A percentile compares a stretch with the other conserved stretches of the same genome.
These are phyloP conservation scores for Crotalus tigris DNA, from an alignment of 2,113 vertebrate genomes.

Conservation along the genomic window DNA sequence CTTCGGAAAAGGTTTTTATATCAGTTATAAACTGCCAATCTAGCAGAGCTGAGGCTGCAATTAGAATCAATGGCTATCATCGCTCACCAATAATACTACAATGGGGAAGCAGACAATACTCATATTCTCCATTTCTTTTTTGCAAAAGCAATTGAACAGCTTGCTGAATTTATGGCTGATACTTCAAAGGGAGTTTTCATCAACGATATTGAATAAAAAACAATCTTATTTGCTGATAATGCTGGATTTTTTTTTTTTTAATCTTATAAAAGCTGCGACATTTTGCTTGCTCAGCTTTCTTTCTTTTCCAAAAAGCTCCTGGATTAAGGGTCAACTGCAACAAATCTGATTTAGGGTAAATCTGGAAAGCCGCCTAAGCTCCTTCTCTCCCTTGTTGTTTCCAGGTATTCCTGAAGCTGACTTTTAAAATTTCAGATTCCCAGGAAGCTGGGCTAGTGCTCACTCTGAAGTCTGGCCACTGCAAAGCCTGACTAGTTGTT, in stretches of 20 bases:
- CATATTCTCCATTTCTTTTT: not conserved
- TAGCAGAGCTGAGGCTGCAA: not conserved
- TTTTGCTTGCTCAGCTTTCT: not conserved
- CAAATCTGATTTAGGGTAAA: not conserved
- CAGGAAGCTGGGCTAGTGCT: not conserved
- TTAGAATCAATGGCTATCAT: not conserved
- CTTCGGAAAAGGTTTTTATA: not conserved
- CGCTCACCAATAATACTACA: not conserved
- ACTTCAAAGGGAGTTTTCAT: not conserved
- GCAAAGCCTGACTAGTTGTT: not conserved
- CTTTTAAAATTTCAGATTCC: not conserved
- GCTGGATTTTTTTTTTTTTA: not conserved
- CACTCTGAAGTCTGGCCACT: not conserved
- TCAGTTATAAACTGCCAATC: not conserved
- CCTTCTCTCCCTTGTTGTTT: not conserved
- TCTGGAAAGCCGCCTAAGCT: not conserved
- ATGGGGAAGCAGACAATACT: not conserved
- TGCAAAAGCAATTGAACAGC: not conserved
- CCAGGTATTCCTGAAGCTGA: not conserved
- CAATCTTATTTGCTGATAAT: not conserved
- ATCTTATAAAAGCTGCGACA: not conserved
- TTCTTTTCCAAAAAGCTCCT: not conserved
- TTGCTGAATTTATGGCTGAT: not conserved
- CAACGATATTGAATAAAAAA: not conserved
- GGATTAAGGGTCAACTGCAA: not conserved